Evolutionary conservation across 1,140 invertebrate genomes (phyloP).

Genomic region (Potamilus streckersoni): DNA sequence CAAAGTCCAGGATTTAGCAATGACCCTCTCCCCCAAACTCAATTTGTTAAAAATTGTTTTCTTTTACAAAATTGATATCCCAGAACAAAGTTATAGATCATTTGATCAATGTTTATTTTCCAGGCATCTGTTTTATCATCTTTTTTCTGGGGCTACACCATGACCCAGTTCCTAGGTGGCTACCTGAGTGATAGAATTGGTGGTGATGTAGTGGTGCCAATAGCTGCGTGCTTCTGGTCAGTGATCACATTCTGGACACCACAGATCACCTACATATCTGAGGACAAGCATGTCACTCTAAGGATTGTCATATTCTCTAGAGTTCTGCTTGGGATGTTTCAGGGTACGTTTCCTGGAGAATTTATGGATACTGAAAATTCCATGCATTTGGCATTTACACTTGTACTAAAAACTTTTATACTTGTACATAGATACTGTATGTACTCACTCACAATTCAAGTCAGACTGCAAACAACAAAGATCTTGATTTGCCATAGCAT

Average conservation of each 20-base stretch:
- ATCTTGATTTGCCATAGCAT: too few relatives aligned
- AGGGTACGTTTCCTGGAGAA: conserved; percentile 69
- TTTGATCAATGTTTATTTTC: conserved; percentile 7
- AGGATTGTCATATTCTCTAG: conserved; percentile 74
- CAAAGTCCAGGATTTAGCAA: too few relatives aligned
- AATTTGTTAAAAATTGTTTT: too few relatives aligned
- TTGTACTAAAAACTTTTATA: background rate
- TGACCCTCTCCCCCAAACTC: too few relatives aligned
- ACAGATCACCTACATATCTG: conserved; percentile 74
- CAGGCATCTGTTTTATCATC: conserved; percentile 78
- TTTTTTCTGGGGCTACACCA: conserved; percentile 83
- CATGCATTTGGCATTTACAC: background rate
- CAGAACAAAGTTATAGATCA: too few relatives aligned
- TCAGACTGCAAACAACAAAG: too few relatives aligned
- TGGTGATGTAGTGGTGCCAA: conserved; percentile 77
- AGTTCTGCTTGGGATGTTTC: conserved; percentile 77
- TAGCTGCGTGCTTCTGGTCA: conserved; percentile 77
- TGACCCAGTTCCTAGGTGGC: conserved; percentile 79
- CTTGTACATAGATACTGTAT: background rate
- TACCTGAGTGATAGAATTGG: conserved; percentile 78
- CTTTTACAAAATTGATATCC: too few relatives aligned
- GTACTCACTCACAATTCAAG: too few relatives aligned
- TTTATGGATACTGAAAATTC: background rate
- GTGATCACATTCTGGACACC: conserved; percentile 78
- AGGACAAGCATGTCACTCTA: conserved; percentile 72